phyloP scores from a whole-genome alignment of 2,113 vertebrate genomes.

The Cairina moschata region DNA sequence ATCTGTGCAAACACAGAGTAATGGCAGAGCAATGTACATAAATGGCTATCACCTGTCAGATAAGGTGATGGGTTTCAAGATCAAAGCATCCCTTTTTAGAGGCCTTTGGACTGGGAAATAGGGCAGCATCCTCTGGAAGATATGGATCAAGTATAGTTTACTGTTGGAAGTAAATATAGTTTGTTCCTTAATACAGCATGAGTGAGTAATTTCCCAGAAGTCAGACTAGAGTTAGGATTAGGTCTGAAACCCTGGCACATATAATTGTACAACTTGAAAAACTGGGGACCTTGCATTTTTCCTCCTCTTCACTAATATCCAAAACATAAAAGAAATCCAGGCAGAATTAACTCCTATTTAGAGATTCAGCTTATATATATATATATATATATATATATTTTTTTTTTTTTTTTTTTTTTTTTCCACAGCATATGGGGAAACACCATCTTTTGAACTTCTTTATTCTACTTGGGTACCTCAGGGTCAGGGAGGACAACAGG shows the following conservation, averaged over 20 bases:
- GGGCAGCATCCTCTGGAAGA: not conserved
- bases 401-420: too few relatives aligned
- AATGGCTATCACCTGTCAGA: not conserved
- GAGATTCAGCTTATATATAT: not conserved
- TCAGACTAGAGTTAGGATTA: not conserved
- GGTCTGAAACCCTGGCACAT: rapidly evolving
- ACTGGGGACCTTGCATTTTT: not conserved
- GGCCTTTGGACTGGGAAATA: not conserved
- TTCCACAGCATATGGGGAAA: not conserved
- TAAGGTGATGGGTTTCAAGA: not conserved
- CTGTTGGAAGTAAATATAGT: not conserved
- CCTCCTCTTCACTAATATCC: not conserved
- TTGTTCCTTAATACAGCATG: not conserved
- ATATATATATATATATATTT: too few relatives aligned
- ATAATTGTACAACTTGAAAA: not conserved
- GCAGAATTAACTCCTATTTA: not conserved
- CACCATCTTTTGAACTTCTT: not conserved
- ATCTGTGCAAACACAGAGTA: not conserved
- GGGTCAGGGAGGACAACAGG: not conserved
- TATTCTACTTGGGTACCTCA: not conserved
- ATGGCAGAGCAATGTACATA: not conserved
- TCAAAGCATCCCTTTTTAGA: not conserved
- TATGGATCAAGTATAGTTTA: not conserved
- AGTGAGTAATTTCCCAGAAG: not conserved
- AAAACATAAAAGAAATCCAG: not conserved